Evolutionary conservation across 2,113 vertebrate species (phyloP).

Genomic region (Mohoua ochrocephala): DNA sequence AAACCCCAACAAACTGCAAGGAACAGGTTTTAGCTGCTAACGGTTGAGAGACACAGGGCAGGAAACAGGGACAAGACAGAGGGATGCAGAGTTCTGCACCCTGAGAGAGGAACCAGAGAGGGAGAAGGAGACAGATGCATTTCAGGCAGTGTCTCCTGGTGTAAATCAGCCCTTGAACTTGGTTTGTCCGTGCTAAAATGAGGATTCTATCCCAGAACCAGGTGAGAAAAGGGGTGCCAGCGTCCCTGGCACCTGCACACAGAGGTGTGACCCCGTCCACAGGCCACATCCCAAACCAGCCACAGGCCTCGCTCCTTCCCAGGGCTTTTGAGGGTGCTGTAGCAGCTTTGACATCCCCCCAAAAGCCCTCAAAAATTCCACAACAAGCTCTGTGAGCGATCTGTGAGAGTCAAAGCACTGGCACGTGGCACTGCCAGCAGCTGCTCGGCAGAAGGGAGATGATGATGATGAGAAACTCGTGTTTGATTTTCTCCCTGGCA

Average conservation of each 20-base stretch:
- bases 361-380: not conserved
- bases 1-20: not conserved
- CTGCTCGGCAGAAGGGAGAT: not conserved
- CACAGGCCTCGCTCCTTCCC: fast-evolving
- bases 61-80: not conserved
- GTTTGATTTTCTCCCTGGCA: not conserved
- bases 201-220: not conserved
- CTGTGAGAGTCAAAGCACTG: not conserved
- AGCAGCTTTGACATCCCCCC: not conserved
- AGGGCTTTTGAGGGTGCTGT: not conserved
- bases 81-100: not conserved
- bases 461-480: not conserved
- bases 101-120: not conserved
- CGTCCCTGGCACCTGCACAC: not conserved
- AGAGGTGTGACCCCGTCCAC: not conserved
- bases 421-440: not conserved
- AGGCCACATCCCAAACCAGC: not conserved
- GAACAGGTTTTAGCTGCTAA: not conserved
- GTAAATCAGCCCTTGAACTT: not conserved
- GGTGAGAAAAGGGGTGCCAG: not conserved
- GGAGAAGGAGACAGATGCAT: not conserved
- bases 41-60: not conserved
- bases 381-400: not conserved
- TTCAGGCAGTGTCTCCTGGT: not conserved
- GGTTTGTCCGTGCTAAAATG: not conserved